Evolutionary conservation across 1,140 invertebrate species (phyloP), one percentile per base, ranked within the genome.

Genomic region (Drosophila rufa): DNA sequence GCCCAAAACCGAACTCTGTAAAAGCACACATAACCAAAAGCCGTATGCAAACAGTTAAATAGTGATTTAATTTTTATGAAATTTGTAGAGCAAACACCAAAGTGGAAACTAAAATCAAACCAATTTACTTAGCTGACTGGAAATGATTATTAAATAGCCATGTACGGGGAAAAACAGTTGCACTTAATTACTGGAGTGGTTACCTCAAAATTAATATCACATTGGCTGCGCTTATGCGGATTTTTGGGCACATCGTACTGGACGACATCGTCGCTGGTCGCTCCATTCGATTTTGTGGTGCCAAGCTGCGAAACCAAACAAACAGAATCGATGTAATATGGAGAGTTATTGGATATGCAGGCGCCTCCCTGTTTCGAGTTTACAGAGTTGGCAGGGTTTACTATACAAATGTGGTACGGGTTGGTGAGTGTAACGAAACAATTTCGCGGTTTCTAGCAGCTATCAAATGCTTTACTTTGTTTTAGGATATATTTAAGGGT

Each of bases 151-250:
- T 47, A 43, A 50, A 66, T 40, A 38, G 73, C 7, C 6, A 47
- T 47, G 19, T 64, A 0, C 17, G 19, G 22, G 68, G 58, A 27
- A 43, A 48, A 65, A 75, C 59, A 58, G 43, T 59, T 25, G 33
- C 36, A 25, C 25, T 59, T 59, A 74, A 67, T 81, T 85, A 53
- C 77, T 84, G 67, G 65, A 71, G 59, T 78, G 82, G 75, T 55
- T 69, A 77, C 82, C 91, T 92, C 90, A 77, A 87, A 92, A 92
- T 87, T 91, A 62, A 92, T 83, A 92, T 92, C 78, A 79, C 84
- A 84, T 83, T 90, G 79, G 65, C 78, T 90, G 75, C 80, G 85
- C 36, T 79, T 84, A 62, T 79, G 75, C 59, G 75, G 67, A 71
- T 92, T 92, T 67, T 82, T 82, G 64, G 85, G 85, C 56, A 90